phyloP scores from a whole-genome alignment of 2,113 vertebrate genomes.

The Onychorhynchus coronatus region DNA sequence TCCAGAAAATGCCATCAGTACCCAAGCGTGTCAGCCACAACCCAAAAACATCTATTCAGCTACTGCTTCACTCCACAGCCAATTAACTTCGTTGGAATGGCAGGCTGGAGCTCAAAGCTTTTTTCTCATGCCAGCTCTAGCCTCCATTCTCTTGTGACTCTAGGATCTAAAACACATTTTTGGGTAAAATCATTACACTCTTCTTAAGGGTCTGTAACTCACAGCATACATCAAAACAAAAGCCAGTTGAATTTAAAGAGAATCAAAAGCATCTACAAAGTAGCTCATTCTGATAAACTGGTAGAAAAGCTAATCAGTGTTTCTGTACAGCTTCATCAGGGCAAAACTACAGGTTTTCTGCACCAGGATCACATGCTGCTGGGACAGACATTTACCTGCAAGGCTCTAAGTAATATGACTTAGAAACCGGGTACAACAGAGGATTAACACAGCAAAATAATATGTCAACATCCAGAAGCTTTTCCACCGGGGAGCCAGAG shows the following conservation, averaged over 20 bases:
- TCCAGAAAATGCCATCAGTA: conserved; percentile 7
- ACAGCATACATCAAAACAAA: background rate
- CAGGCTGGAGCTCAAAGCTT: conserved; percentile 6
- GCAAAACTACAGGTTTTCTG: background rate
- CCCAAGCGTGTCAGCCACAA: background rate
- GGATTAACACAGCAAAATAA: background rate
- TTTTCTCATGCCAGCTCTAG: background rate
- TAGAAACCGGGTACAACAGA: background rate
- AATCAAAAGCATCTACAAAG: background rate
- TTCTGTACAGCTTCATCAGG: background rate
- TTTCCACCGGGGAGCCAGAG: background rate
- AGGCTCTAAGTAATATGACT: background rate
- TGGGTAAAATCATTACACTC: background rate
- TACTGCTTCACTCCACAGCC: background rate
- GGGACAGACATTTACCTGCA: background rate
- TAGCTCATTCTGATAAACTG: background rate
- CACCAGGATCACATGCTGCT: background rate
- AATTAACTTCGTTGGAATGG: background rate
- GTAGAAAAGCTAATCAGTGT: background rate
- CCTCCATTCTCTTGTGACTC: background rate
- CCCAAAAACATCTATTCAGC: conserved; percentile 30
- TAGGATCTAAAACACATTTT: background rate
- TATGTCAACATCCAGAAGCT: background rate
- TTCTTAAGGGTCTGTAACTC: background rate
- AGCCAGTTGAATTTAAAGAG: background rate